These are phyloP conservation scores for Elymnias hypermnestra DNA, from an alignment of 1,140 invertebrate species.

Conservation along the genomic window DNA sequence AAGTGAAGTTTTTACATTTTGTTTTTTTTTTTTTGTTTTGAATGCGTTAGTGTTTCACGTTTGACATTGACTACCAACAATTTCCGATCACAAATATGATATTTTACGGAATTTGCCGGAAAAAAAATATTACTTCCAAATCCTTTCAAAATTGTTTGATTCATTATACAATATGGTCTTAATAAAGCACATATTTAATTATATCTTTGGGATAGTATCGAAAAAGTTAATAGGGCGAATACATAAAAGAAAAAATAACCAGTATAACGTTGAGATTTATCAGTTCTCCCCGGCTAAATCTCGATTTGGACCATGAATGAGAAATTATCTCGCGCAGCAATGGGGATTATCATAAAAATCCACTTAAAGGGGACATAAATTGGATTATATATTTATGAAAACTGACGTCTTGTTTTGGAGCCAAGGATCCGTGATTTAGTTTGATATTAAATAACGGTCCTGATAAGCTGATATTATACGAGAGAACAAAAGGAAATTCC, in stretches of 20 bases:
- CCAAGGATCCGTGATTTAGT: slow-evolving; percentile 2
- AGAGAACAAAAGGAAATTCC: too few relatives aligned
- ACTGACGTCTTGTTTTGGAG: slow-evolving; percentile 13
- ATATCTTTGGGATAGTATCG: neutral
- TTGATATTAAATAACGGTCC: neutral
- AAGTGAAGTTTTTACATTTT: too few relatives aligned
- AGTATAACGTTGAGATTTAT: slow-evolving; percentile 6
- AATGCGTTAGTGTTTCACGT: too few relatives aligned
- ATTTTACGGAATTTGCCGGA: too few relatives aligned
- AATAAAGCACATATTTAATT: neutral
- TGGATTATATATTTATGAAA: slow-evolving; percentile 24
- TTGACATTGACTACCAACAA: too few relatives aligned
- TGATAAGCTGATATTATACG: neutral
- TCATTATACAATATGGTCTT: too few relatives aligned
- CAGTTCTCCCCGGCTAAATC: slow-evolving; percentile 12
- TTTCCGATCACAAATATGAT: too few relatives aligned
- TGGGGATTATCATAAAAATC: slow-evolving; percentile 28
- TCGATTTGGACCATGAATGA: slow-evolving; percentile 27
- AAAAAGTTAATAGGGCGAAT: neutral
- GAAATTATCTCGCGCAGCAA: slow-evolving; percentile 24
- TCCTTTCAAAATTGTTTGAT: too few relatives aligned
- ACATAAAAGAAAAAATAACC: neutral
- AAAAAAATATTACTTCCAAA: too few relatives aligned
- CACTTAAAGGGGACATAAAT: slow-evolving; percentile 19
- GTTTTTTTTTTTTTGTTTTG: too few relatives aligned